Evolutionary conservation across 2,888 invertebrate species (phyloP).

Genomic region (Drosophila mulleri): DNA sequence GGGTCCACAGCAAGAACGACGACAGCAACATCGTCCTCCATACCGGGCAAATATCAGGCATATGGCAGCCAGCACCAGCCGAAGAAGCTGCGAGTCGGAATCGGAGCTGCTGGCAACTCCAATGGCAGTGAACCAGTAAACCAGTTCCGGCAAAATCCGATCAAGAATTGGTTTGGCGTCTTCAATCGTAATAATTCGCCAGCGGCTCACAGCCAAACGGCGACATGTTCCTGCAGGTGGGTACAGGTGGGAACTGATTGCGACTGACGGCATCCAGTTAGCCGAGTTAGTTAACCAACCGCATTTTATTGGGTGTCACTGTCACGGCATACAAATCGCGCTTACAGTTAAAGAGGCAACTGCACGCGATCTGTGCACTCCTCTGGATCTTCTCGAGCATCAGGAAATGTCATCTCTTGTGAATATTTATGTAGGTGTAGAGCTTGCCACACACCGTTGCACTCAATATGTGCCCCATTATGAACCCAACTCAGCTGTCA

Average conservation of each 20-base stretch:
- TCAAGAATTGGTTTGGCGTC: slow-evolving; percentile 87
- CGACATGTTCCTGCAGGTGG: slow-evolving; percentile 83
- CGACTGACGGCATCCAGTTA: slow-evolving; percentile 59
- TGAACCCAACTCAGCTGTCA: background rate
- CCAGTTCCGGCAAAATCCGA: slow-evolving; percentile 77
- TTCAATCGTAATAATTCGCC: slow-evolving; percentile 87
- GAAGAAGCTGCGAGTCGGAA: slow-evolving; percentile 57
- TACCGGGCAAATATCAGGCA: slow-evolving; percentile 83
- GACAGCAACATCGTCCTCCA: slow-evolving; percentile 55
- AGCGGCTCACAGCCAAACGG: slow-evolving; percentile 85
- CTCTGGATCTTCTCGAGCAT: slow-evolving; percentile 11
- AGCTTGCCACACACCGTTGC: slow-evolving; percentile 15
- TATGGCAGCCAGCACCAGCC: slow-evolving; percentile 70
- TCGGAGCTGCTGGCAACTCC: slow-evolving; percentile 37
- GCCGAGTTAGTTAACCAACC: slow-evolving; percentile 47
- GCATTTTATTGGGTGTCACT: slow-evolving; percentile 56
- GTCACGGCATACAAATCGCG: slow-evolving; percentile 67
- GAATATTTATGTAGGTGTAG: slow-evolving; percentile 5
- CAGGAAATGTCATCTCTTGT: slow-evolving; percentile 20
- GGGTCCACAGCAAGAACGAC: slow-evolving; percentile 10
- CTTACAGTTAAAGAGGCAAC: slow-evolving; percentile 63
- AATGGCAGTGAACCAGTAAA: slow-evolving; percentile 61
- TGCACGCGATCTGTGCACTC: slow-evolving; percentile 26
- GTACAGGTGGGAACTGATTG: slow-evolving; percentile 36
- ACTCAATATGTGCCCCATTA: slow-evolving; percentile 16